These are phyloP conservation scores for Achatina immaculata DNA, from an alignment of 1,140 invertebrate species.

Conservation along the genomic window DNA sequence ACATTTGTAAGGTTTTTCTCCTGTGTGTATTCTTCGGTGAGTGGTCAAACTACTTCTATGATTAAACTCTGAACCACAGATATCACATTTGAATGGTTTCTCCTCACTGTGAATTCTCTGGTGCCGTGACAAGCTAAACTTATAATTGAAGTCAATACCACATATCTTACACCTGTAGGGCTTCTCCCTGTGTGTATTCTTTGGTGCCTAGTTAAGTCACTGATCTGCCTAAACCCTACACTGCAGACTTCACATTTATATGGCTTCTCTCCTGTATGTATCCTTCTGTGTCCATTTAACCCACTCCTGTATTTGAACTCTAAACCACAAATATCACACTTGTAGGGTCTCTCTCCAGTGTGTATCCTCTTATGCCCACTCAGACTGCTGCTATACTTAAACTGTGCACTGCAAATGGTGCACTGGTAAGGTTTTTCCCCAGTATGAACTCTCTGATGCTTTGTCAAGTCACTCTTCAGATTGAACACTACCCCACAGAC, in stretches of 20 bases:
- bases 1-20: too few relatives aligned
- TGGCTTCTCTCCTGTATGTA: neutral
- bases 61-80: too few relatives aligned
- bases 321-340: neutral
- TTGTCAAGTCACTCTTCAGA: neutral
- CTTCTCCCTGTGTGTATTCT: constrained; percentile 14
- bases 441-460: constrained; percentile 18
- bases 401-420: too few relatives aligned
- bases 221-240: neutral
- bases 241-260: neutral
- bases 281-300: neutral
- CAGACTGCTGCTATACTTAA: neutral
- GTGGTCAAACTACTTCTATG: too few relatives aligned
- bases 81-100: neutral
- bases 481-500: neutral
- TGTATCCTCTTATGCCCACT: too few relatives aligned
- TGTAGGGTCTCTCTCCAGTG: neutral
- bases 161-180: neutral
- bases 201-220: neutral
- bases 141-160: neutral
- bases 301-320: neutral
- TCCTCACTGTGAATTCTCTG: neutral
- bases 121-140: neutral
- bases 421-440: constrained; percentile 9
- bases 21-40: too few relatives aligned